Conservation (phyloP, 2,797 vertebrate genomes). For the Alcedo quadribrachys region DNA sequence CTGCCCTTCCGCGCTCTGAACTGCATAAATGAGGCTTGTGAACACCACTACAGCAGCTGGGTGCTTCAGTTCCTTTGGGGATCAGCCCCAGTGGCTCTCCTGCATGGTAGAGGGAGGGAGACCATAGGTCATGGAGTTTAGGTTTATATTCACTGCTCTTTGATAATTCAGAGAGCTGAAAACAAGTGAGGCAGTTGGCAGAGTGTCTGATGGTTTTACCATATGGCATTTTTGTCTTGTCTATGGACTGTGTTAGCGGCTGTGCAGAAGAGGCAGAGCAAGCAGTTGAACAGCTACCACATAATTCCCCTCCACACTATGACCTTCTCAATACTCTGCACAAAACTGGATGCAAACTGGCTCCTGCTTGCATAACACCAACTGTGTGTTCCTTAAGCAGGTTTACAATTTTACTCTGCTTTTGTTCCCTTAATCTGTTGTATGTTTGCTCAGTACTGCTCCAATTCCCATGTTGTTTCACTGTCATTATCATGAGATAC, state of each 20-base stretch:
- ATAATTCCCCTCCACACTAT: background rate
- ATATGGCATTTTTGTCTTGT: fast-evolving
- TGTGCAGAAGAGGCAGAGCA: background rate
- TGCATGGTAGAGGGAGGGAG: background rate
- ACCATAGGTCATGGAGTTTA: background rate
- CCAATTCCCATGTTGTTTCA: background rate
- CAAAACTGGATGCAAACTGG: background rate
- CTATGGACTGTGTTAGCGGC: background rate
- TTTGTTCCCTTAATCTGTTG: background rate
- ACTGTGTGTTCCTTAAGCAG: background rate
- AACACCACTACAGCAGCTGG: background rate
- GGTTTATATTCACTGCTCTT: background rate
- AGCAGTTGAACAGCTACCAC: background rate
- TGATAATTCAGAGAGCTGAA: background rate
- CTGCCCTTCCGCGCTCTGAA: background rate
- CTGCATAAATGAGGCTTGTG: background rate
- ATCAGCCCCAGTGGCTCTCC: background rate
- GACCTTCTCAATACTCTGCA: background rate
- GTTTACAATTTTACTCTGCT: conserved; percentile 26
- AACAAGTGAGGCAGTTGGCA: background rate
- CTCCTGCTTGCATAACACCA: background rate
- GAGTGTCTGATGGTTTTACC: background rate
- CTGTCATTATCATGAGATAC: background rate
- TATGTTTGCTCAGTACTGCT: background rate
- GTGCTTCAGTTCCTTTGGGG: background rate